Percentiles rank a stretch among this genome's conserved stretches.
Conservation (phyloP, 2,888 invertebrate species). For the Pammene fasciana region DNA sequence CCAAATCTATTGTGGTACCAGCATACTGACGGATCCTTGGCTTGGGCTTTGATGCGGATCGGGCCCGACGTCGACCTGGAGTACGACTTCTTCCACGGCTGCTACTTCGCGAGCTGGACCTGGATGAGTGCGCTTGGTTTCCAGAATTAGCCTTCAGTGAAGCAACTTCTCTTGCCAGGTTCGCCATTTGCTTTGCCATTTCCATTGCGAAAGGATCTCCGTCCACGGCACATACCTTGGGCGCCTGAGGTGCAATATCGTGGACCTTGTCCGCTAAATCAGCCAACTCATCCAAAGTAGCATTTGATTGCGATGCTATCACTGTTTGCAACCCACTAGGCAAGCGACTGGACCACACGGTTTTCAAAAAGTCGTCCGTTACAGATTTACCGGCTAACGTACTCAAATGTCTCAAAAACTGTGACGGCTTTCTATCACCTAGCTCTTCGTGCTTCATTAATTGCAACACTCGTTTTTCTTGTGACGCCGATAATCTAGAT, state of each 20-base stretch:
- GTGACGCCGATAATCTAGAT: conserved; percentile 36
- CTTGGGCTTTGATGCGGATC: neutral
- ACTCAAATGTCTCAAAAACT: conserved; percentile 40
- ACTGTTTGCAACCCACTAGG: conserved; percentile 3
- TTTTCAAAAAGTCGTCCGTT: conserved; percentile 1
- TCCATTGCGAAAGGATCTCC: neutral
- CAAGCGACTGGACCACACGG: no score
- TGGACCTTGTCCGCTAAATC: conserved; percentile 16
- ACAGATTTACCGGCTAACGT: conserved; percentile 38
- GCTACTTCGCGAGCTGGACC: neutral
- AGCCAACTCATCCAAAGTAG: conserved; percentile 3
- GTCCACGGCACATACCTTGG: no score
- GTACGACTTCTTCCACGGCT: neutral
- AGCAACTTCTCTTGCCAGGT: neutral
- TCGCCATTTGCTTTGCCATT: conserved; percentile 6
- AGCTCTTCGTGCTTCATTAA: conserved; percentile 41
- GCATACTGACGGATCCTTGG: neutral
- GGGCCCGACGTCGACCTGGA: neutral
- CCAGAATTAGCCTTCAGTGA: conserved; percentile 1
- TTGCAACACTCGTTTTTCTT: conserved; percentile 43
- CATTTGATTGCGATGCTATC: neutral
- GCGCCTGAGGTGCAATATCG: conserved; percentile 2
- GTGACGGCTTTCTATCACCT: conserved; percentile 45
- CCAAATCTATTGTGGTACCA: conserved; percentile 15
- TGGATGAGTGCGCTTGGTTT: neutral